A percentile compares a stretch with the other conserved stretches of the same genome.
Conservation (phyloP, 2,888 invertebrate genomes). For the Oscheius sp. region DNA sequence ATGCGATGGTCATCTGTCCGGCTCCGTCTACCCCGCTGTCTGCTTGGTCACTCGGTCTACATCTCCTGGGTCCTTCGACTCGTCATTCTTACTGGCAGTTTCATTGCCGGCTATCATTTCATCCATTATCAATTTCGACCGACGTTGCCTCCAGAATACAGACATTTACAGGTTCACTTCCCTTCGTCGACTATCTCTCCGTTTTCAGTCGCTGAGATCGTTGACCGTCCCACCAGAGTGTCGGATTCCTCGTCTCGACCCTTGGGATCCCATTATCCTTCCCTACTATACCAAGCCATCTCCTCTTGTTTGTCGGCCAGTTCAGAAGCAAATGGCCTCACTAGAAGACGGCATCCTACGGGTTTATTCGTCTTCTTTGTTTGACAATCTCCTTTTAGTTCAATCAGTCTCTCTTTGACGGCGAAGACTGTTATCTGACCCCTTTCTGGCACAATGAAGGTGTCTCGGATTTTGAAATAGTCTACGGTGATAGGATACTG, state of each 20-base stretch:
- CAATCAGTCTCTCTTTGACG: slow-evolving; percentile 30
- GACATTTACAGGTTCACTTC: neutral
- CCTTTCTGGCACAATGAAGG: slow-evolving; percentile 50
- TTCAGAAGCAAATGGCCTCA: slow-evolving; percentile 44
- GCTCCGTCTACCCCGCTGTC: neutral
- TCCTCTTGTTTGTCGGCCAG: slow-evolving; percentile 45
- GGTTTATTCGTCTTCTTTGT: neutral
- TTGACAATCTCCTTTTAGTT: slow-evolving; percentile 39
- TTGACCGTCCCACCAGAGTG: slow-evolving; percentile 42
- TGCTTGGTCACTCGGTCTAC: neutral
- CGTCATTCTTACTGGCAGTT: neutral
- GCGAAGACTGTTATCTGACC: slow-evolving; percentile 43
- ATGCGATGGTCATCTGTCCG: no score
- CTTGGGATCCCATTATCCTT: slow-evolving; percentile 61
- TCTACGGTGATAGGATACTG: slow-evolving; percentile 35
- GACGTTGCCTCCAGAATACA: neutral
- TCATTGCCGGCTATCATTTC: slow-evolving; percentile 6
- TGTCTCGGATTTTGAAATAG: slow-evolving; percentile 49
- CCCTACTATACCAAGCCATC: slow-evolving; percentile 51
- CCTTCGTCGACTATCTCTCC: no score
- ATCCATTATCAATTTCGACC: neutral
- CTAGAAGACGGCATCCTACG: neutral
- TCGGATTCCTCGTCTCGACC: slow-evolving; percentile 56
- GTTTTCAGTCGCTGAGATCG: slow-evolving; percentile 40
- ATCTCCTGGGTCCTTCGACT: slow-evolving; percentile 5